Conservation (phyloP, 2,113 vertebrate species). For the Chionis minor region DNA sequence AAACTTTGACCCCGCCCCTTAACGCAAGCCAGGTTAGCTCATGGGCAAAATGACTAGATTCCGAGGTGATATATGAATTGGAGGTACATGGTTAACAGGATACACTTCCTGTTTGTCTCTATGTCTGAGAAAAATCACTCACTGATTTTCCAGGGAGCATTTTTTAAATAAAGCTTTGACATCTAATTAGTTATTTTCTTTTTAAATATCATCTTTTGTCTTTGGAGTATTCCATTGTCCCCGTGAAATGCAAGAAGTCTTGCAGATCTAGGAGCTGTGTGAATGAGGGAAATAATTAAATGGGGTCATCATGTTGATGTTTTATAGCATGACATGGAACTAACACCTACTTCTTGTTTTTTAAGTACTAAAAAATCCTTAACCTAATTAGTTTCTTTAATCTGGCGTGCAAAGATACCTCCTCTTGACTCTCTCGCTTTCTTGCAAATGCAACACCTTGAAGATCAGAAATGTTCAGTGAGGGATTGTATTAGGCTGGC, state of each 20-base stretch:
- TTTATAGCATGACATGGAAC: constrained; percentile 54
- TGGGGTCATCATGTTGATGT: constrained; percentile 37
- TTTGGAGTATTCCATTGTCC: constrained; percentile 56
- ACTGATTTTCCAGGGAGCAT: not conserved
- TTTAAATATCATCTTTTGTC: constrained; percentile 55
- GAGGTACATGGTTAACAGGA: not conserved
- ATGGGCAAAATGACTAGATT: not conserved
- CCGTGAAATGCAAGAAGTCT: constrained; percentile 47
- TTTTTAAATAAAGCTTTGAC: constrained; percentile 19
- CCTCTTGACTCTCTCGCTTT: constrained; percentile 26
- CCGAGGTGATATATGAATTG: not conserved
- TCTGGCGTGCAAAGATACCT: constrained; percentile 56
- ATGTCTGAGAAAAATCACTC: not conserved
- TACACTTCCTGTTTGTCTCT: not conserved
- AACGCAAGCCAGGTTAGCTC: not conserved
- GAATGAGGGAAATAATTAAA: constrained; percentile 70
- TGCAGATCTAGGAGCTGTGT: constrained; percentile 34
- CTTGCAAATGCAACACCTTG: constrained; percentile 61
- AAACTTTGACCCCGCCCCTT: not conserved
- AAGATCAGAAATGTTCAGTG: constrained; percentile 62
- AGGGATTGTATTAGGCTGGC: not conserved
- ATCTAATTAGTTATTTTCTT: constrained; percentile 41
- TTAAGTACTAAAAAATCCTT: constrained; percentile 67
- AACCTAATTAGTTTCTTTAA: constrained; percentile 77
- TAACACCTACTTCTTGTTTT: constrained; percentile 64